These are phyloP conservation scores for Scaptomyza cyrtandrae DNA, from an alignment of 2,888 invertebrate genomes.

Conservation along the genomic window DNA sequence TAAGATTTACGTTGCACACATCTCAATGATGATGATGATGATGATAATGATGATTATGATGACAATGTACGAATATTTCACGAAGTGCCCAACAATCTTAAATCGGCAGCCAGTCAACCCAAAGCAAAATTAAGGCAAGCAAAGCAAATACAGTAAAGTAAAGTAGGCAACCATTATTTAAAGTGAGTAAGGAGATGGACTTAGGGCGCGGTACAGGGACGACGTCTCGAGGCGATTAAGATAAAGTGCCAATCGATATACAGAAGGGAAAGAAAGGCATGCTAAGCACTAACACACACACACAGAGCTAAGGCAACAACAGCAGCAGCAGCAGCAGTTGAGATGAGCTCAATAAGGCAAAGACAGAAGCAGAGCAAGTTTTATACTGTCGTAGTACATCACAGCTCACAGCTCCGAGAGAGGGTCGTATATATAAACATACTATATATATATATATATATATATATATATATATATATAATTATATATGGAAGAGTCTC, in stretches of 20 bases:
- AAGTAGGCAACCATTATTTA: conserved; percentile 61
- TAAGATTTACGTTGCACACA: conserved; percentile 25
- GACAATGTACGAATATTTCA: conserved; percentile 73
- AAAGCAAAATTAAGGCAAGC: neutral
- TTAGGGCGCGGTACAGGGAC: conserved; percentile 51
- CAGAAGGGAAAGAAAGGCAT: conserved; percentile 72
- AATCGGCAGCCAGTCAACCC: conserved; percentile 21
- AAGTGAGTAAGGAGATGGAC: conserved; percentile 57
- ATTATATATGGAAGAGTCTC: conserved; percentile 19
- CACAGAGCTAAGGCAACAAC: neutral
- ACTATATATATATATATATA: neutral
- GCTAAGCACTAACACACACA: conserved; percentile 1
- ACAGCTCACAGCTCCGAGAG: conserved; percentile 20
- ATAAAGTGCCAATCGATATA: conserved; percentile 80
- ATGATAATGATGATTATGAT: conserved; percentile 67
- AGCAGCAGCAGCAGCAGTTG: conserved; percentile 13
- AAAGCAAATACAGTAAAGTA: conserved; percentile 6
- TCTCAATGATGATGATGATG: conserved; percentile 59
- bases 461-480: neutral
- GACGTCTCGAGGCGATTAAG: conserved; percentile 77
- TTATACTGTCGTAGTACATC: conserved; percentile 47
- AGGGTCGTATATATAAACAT: conserved; percentile 8
- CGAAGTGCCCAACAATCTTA: conserved; percentile 54
- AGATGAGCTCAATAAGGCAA: conserved; percentile 12
- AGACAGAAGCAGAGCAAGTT: conserved; percentile 42